Base-by-base conservation (phyloP, 2,113 vertebrate species). In the Paraplagusia blochii region DNA sequence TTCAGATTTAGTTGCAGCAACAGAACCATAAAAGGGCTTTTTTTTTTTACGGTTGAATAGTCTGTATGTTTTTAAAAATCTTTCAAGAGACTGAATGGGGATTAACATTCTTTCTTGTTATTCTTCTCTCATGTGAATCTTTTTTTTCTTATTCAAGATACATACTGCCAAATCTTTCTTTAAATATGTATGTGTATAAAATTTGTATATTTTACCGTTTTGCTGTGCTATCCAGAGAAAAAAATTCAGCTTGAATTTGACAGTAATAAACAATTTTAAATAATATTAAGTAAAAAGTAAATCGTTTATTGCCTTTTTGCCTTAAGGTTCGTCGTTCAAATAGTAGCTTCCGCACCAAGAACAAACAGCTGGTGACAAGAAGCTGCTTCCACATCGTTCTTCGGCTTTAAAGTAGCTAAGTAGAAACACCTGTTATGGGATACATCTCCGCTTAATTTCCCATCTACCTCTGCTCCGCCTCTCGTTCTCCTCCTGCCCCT, bases 371-470 rank as follows among this genome's bases (percentile, higher is more conserved):
- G n/a, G n/a, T n/a, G n/a, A n/a, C n/a, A n/a, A n/a, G n/a, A n/a
- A n/a, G n/a, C n/a, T n/a, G n/a, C n/a, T n/a, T n/a, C n/a, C n/a
- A n/a, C n/a, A n/a, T n/a, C n/a, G n/a, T n/a, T n/a, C n/a, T n/a
- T n/a, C n/a, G n/a, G n/a, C n/a, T n/a, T n/a, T n/a, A 39, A 22
- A 70, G 46, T 6, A 15, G 52, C 59, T 10, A 29, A 66, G 64
- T 47, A 74, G 76, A 81, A 4, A 61, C 76, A 85, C 82, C 81
- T 88, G 81, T 71, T 66, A 67, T 73, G 83, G 86, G 85, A 62
- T 51, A 40, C 9, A 8, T 22, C 19, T 9, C 29, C 66, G 12
- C n/a, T 15, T 49, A 33, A 38, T 15, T 29, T 29, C 22, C 6
- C 6, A 4, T 29, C 22, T 29, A 29, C 22, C 6, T 29, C 22